Conservation (phyloP, 2,888 invertebrate genomes). For the Patella depressa region DNA sequence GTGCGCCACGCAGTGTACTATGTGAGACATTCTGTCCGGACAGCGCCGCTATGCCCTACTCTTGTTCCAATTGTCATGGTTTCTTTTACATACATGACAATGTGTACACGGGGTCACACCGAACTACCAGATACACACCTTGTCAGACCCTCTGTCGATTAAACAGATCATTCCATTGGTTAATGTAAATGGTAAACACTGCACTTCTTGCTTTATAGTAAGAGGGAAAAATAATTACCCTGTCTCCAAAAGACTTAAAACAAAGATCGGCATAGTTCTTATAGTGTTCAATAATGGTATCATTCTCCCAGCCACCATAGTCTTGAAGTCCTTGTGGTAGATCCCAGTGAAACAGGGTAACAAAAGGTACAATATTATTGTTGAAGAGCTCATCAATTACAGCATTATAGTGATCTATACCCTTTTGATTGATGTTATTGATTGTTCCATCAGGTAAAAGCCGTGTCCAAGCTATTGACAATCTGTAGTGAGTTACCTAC, state of each 20-base stretch:
- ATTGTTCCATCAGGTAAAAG: conserved; percentile 76
- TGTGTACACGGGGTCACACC: no score
- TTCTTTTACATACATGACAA: no score
- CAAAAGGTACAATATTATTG: conserved; percentile 75
- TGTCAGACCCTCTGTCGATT: no score
- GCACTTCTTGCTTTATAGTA: no score
- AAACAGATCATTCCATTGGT: no score
- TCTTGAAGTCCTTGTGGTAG: conserved; percentile 71
- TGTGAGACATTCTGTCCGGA: no score
- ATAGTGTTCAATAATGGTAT: conserved; percentile 54
- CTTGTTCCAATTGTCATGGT: no score
- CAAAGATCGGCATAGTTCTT: conserved; percentile 66
- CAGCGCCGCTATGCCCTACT: no score
- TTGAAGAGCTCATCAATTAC: conserved; percentile 80
- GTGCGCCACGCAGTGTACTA: no score
- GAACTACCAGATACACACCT: no score
- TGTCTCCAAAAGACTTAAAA: conserved; percentile 67
- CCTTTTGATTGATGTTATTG: conserved; percentile 76
- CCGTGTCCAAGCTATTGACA: conserved; percentile 80
- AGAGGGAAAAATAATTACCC: conserved; percentile 44
- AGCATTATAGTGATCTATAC: conserved; percentile 83
- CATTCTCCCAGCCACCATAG: conserved; percentile 69
- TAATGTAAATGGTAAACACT: no score
- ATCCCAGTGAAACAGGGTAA: conserved; percentile 74
- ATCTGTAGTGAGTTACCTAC: conserved; percentile 64